phyloP scores from a whole-genome alignment of 2,113 vertebrate genomes.

The Pelvicachromis taeniatus region DNA sequence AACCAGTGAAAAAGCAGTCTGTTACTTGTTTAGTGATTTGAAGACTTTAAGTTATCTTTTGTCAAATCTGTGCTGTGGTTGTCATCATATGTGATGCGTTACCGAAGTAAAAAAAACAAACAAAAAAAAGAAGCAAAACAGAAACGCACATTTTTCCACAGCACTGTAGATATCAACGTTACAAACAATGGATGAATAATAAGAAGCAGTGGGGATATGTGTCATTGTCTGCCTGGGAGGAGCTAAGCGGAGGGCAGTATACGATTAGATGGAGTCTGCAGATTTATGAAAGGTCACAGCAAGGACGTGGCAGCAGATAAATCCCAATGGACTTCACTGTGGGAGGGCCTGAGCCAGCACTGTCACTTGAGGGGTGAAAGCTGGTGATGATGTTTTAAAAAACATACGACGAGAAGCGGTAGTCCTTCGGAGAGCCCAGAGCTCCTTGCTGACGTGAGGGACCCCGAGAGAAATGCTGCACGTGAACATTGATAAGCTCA shows the following conservation, averaged over 20 bases:
- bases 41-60: slow-evolving; percentile 1
- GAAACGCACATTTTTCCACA: background rate
- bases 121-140: background rate
- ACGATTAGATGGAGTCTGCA: slow-evolving; percentile 5
- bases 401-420: background rate
- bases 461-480: background rate
- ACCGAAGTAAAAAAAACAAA: background rate
- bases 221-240: background rate
- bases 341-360: background rate
- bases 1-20: background rate
- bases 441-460: background rate
- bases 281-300: slow-evolving; percentile 38
- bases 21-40: background rate
- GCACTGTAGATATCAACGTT: slow-evolving; percentile 19
- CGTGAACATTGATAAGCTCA: background rate
- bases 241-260: background rate
- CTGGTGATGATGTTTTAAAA: background rate
- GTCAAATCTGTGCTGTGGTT: background rate
- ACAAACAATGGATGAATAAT: background rate
- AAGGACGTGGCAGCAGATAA: slow-evolving; percentile 35
- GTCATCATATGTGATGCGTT: background rate
- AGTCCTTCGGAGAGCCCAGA: background rate
- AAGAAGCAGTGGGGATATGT: background rate
- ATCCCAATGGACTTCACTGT: slow-evolving; percentile 23
- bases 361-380: background rate